Percentiles rank a stretch among this genome's conserved stretches.
Conservation (phyloP, 2,888 invertebrate species). For the Drosophila stalkeri region DNA sequence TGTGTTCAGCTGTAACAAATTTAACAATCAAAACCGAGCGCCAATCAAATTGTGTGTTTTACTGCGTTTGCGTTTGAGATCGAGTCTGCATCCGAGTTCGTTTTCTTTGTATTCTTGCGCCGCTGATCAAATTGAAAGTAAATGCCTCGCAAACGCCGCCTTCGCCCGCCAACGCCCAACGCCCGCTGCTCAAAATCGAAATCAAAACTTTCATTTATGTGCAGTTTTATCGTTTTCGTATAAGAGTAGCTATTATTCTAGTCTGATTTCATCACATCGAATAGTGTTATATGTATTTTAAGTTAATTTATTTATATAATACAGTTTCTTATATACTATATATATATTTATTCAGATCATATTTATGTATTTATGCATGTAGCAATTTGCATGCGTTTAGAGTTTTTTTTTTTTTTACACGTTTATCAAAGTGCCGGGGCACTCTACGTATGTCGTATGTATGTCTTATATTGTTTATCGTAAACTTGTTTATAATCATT, state of each 20-base stretch:
- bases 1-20: constrained; percentile 35
- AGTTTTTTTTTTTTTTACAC: constrained; percentile 25
- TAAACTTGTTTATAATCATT: constrained; percentile 38
- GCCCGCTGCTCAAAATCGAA: constrained; percentile 22
- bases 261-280: constrained; percentile 45
- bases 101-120: constrained; percentile 35
- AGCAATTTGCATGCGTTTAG: constrained; percentile 60
- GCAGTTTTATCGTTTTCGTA: constrained; percentile 19
- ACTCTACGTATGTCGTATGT: constrained; percentile 49
- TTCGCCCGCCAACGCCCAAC: constrained; percentile 23
- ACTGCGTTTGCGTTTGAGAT: constrained; percentile 42
- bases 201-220: constrained; percentile 53
- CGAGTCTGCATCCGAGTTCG: constrained; percentile 55
- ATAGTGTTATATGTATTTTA: constrained; percentile 43
- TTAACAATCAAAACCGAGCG: constrained; percentile 55
- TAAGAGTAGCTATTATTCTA: constrained; percentile 49
- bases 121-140: constrained; percentile 49
- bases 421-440: constrained; percentile 44
- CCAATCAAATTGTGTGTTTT: constrained; percentile 45
- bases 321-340: constrained; percentile 30
- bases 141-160: constrained; percentile 22
- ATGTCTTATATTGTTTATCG: constrained; percentile 39
- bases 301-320: constrained; percentile 38
- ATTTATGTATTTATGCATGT: constrained; percentile 65
- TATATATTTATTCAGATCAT: constrained; percentile 34